Base-by-base conservation (phyloP, 2,113 vertebrate genomes). In the Spea bombifrons region DNA sequence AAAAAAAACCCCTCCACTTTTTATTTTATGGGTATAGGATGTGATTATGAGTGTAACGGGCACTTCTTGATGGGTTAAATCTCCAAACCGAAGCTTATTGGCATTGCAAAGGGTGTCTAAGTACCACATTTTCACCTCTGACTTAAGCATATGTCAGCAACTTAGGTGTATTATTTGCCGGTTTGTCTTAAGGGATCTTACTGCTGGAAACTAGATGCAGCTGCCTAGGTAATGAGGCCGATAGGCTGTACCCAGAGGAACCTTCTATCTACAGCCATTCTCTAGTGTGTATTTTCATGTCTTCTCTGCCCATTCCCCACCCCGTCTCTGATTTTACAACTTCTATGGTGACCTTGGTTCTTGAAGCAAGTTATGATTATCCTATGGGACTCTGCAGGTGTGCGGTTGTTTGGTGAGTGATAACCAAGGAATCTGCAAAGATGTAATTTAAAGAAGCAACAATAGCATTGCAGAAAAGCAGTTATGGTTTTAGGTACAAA, bases 101-200 rank as follows among this genome's bases (percentile, higher is more conserved):
- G 53, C 77, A 61, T 70, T 30, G 50, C 64, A 48, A 46, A 73
- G 63, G 71, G 50, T 66, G 46, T 52, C 66, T 50, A 68, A 68
- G 59, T 74, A 49, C 66, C 71, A 49, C 65, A 16, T 74, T 71
- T 13, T 59, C 15, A 48, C 52, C 78, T 57, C 67, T 74, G 49
- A 55, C 63, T 80, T 74, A 74, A 80, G 78, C 78, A 80, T 80
- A 80, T 80, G 78, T 80, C 78, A 74, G 65, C 78, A 68, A 68
- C 71, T 72, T 80, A 49, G 61, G 52, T 59, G 70, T 68, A 72
- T 30, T 30, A 30, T 72, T 76, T 66, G 71, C 74, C 68, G 78
- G 57, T 80, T 80, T 73, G 71, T 80, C 78, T 67, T 80, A 47
- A 66, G 78, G 78, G 78, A 80, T 10, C 52, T 47, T 66, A 80